These are phyloP conservation scores for Choreutis nemorana DNA, from an alignment of 2,888 invertebrate species.

Conservation along the genomic window DNA sequence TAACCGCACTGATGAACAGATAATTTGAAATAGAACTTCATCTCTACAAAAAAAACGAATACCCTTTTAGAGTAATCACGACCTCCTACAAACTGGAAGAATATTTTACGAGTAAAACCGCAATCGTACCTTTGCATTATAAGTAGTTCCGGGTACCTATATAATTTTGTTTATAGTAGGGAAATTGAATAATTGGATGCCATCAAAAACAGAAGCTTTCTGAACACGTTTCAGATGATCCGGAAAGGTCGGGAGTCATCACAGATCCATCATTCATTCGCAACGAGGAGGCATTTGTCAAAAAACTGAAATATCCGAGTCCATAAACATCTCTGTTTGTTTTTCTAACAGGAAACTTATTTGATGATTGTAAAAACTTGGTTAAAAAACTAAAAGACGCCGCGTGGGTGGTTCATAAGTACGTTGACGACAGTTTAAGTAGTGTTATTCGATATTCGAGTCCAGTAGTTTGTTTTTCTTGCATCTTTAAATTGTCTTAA, in stretches of 20 bases:
- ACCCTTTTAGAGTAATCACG: no score
- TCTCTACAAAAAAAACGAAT: background rate
- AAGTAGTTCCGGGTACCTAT: no score
- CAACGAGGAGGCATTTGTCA: slow-evolving; percentile 43
- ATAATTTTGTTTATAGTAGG: no score
- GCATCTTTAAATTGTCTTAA: slow-evolving; percentile 41
- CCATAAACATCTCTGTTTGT: slow-evolving; percentile 60
- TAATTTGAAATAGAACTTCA: slow-evolving; percentile 16
- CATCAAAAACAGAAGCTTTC: slow-evolving; percentile 34
- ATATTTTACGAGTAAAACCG: no score
- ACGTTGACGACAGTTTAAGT: slow-evolving; percentile 64
- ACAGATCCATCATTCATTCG: slow-evolving; percentile 56
- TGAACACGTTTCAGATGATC: slow-evolving; percentile 14
- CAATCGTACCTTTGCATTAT: background rate
- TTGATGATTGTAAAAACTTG: slow-evolving; percentile 29
- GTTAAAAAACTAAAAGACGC: slow-evolving; percentile 40
- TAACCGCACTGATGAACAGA: slow-evolving; percentile 39
- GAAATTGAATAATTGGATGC: slow-evolving; percentile 20
- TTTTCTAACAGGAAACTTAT: slow-evolving; percentile 64
- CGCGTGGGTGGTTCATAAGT: slow-evolving; percentile 59
- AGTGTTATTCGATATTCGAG: slow-evolving; percentile 49
- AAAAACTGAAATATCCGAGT: slow-evolving; percentile 45
- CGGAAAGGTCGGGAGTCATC: slow-evolving; percentile 44
- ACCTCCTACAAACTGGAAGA: no score
- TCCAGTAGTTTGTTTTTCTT: slow-evolving; percentile 55